A percentile compares a stretch with the other conserved stretches of the same genome.
phyloP scores from a whole-genome alignment of 2,888 invertebrate species.

The Formica aserva region DNA sequence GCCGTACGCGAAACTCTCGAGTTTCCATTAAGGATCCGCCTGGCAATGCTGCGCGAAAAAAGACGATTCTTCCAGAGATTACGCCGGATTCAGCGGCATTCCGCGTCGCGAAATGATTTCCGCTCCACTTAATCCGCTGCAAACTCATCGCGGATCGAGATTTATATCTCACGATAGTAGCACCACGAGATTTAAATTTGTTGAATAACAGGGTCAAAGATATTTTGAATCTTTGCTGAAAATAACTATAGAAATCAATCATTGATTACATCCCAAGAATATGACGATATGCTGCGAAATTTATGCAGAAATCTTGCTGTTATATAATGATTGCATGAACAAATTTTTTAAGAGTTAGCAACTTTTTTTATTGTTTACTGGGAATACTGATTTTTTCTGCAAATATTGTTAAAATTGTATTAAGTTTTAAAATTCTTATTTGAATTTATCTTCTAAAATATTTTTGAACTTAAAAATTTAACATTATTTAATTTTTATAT shows the following conservation, averaged over 20 bases:
- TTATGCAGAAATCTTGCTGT: not conserved
- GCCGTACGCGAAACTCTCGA: conserved; percentile 42
- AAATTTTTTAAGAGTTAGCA: not conserved
- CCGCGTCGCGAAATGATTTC: conserved; percentile 52
- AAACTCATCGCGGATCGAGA: conserved; percentile 47
- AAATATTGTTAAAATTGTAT: not conserved
- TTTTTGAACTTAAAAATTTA: not conserved
- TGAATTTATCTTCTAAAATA: not conserved
- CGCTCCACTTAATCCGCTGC: conserved; percentile 49
- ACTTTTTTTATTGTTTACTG: not conserved
- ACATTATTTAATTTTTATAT: not conserved
- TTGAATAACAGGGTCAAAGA: conserved; percentile 30
- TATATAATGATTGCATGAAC: not conserved
- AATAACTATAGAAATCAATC: conserved; percentile 14
- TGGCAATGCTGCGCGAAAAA: conserved; percentile 39
- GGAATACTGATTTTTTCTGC: not conserved
- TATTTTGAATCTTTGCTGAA: conserved; percentile 33
- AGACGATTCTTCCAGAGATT: conserved; percentile 59
- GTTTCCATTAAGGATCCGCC: conserved; percentile 48
- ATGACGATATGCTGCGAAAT: not conserved
- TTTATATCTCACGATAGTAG: conserved; percentile 32
- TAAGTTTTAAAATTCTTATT: not conserved
- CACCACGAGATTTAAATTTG: conserved; percentile 39
- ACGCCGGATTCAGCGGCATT: conserved; percentile 52
- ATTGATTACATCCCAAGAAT: not conserved